Evolutionary conservation across 2,113 vertebrate genomes (phyloP), one percentile per base, ranked within the genome.

Genomic region (Marmota monax): DNA sequence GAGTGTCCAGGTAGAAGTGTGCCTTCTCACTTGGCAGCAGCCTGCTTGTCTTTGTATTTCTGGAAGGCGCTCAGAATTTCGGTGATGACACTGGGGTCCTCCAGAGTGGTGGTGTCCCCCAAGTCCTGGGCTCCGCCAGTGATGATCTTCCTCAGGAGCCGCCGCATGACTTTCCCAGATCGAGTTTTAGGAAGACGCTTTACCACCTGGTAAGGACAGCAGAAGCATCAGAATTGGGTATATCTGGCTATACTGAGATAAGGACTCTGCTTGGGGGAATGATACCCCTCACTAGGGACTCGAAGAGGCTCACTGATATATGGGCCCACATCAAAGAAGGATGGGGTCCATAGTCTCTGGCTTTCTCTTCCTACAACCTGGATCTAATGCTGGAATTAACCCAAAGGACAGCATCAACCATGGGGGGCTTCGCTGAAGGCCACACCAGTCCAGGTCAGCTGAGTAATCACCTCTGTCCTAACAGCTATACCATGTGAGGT

Each of bases 131-230:
- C 93, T 3, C 98, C 86, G 2, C 98, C 98, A 16, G 92, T 98
- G 90, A 99, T 97, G 9, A 99, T 98, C 98, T 99, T 99, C 96
- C 98, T 99, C 79, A 99, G 98, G 67, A 99, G 98, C 84, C 99
- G 98, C 92, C 99, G 99, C 99, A 99, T 99, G 94, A 99, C 99
- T 97, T 99, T 99, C 74, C 99, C 99, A 0, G 99, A 99, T 51
- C 99, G 99, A 2, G 99, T 99, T 98, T 99, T 99, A 3, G 99
- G 99, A 90, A 99, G 99, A 53, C 99, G 99, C 84, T 99, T 99
- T 69, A 99, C 99, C 92, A 99, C 98, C 99, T 99, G 97, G 91
- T 74, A 74, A 95, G 73, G 85, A 85, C 20, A 6, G 58, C 27
- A 7, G 1, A 7, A 53, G 8, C 7, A 14, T 96, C 65, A 95